Evolutionary conservation across 2,797 vertebrate genomes (phyloP), one percentile per base, ranked within the genome.

Genomic region (Phyllotis vaccarum): DNA sequence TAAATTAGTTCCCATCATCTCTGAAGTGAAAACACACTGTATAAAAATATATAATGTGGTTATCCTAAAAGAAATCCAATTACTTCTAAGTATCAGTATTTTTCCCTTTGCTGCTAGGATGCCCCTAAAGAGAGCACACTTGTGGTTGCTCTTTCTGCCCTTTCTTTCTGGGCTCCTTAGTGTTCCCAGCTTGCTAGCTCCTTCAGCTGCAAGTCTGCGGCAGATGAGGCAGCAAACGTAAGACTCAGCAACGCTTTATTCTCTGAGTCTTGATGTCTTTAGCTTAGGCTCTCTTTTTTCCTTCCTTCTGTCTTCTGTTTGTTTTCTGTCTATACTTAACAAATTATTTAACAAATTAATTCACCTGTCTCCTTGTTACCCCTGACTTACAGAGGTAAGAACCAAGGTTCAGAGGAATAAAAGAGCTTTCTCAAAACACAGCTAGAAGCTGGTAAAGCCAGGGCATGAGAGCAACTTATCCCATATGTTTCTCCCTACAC

Each of bases 341-440:
- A 66, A 34, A 40, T n/a, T n/a, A 79, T 37, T 95, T 70, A 79
- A 78, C 75, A 66, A 34, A 40, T n/a, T 5, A 19, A 7, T 87
- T 43, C 31, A 58, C 52, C 95, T 86, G 37, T 95, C 72, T 93
- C 64, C 54, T 86, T 17, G 37, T 40, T 27, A 95, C 90, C 80
- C 90, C 60, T 52, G 64, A 37, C 46, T 89, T 90, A 83, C 56
- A 70, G 89, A 93, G 90, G 64, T 88, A 85, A 94, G 75, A 96
- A 56, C 83, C 43, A 22, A 95, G 75, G 64, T 86, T 95, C 46
- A 49, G 95, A 89, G 72, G 93, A 96, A 91, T 78, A 27, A 85
- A 92, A 52, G 64, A 66, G 82, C 82, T 86, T 86, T 58, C 95
- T 96, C 80, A 93, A 64, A 81, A 86, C 85, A 88, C 72, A 92